Evolutionary conservation across 2,888 invertebrate genomes (phyloP).

Genomic region (Platycheirus albimanus): DNA sequence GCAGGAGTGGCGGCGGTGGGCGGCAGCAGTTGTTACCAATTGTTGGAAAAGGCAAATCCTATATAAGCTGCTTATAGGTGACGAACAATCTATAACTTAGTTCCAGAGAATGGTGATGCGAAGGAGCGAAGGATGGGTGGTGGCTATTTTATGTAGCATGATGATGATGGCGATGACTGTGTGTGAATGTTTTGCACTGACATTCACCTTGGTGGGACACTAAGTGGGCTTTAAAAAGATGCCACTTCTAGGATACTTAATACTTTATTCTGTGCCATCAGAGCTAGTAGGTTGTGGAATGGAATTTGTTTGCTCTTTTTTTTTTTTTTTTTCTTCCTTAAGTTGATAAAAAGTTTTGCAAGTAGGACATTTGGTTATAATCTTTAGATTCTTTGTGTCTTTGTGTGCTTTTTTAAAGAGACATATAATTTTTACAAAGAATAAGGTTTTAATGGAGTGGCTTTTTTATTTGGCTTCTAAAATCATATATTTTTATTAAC

Average conservation of each 20-base stretch:
- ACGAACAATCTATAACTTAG: slow-evolving; percentile 63
- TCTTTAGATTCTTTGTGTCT: too few species aligned
- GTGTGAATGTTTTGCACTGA: slow-evolving; percentile 49
- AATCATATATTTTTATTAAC: too few species aligned
- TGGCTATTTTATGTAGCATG: slow-evolving; percentile 16
- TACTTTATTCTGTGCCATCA: not conserved
- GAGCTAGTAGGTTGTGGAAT: not conserved
- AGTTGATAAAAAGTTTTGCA: not conserved
- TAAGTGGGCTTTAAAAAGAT: slow-evolving; percentile 44
- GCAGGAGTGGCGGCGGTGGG: not conserved
- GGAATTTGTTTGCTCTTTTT: slow-evolving; percentile 27
- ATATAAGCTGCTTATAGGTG: slow-evolving; percentile 70
- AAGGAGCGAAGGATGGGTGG: not conserved
- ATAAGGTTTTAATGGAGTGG: too few species aligned
- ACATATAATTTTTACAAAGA: too few species aligned
- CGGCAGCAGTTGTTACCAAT: slow-evolving; percentile 60
- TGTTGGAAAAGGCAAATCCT: slow-evolving; percentile 63
- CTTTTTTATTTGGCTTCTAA: too few species aligned
- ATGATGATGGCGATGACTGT: not conserved
- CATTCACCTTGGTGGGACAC: slow-evolving; percentile 64
- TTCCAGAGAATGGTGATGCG: slow-evolving; percentile 1
- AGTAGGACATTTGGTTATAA: slow-evolving; percentile 39
- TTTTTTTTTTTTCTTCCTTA: too few species aligned
- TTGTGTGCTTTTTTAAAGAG: too few species aligned
- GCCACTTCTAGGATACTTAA: slow-evolving; percentile 22